Conservation (phyloP, 2,113 vertebrate species). For the Rhynchomys soricoides region DNA sequence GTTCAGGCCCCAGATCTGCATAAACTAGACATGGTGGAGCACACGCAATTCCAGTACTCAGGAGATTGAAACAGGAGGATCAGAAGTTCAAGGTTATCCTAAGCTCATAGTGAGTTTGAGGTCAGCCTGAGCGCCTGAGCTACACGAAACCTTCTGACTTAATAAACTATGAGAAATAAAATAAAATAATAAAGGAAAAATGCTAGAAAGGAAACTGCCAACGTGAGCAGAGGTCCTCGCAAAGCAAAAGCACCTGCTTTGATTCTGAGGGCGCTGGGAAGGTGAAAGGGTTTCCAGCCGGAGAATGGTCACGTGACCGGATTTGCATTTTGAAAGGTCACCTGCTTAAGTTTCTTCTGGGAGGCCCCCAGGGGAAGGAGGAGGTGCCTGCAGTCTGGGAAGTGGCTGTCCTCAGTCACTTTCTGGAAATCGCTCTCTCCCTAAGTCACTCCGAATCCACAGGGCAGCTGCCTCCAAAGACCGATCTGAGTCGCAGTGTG, state of each 20-base stretch:
- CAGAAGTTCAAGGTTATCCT: neutral
- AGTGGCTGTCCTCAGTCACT: neutral
- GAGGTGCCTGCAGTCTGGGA: neutral
- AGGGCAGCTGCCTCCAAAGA: neutral
- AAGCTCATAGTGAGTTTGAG: neutral
- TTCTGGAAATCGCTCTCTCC: neutral
- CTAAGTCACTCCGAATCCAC: neutral
- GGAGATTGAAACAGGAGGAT: neutral
- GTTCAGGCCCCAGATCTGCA: neutral
- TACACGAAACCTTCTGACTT: neutral
- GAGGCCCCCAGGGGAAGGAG: neutral
- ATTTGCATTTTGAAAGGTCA: constrained; percentile 44
- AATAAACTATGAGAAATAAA: neutral
- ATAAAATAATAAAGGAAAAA: neutral
- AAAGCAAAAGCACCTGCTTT: neutral
- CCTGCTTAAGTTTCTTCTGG: neutral
- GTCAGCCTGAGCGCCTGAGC: neutral
- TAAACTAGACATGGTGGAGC: neutral
- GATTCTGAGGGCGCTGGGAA: neutral
- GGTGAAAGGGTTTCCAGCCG: neutral
- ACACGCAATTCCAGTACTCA: neutral
- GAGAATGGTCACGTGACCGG: neutral
- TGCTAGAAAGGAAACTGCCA: neutral
- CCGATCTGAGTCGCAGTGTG: rapidly evolving
- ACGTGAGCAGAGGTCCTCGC: neutral